Evolutionary conservation across 2,797 vertebrate species (phyloP), one percentile per base, ranked within the genome.

Genomic region (Molothrus ater): DNA sequence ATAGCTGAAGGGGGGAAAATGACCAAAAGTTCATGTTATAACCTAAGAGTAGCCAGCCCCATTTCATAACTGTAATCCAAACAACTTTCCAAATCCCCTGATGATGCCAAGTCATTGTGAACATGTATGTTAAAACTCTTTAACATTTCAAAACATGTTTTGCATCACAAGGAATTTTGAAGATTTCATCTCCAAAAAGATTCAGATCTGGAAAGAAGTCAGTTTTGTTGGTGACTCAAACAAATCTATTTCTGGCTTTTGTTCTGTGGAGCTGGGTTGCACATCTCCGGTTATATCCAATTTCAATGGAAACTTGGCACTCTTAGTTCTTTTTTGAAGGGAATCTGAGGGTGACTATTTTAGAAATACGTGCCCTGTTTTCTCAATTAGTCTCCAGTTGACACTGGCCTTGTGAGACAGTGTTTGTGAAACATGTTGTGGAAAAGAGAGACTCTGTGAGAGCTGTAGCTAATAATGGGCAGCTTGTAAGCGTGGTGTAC

Each of bases 291-390:
- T 88, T 89, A 65, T 65, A 79, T 88, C 50, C 21, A 28, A 2
- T 88, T 92, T 86, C 89, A 93, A 6, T 90, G 73, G 85, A 93
- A 97, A 94, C 87, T 94, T 96, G 91, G 82, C 89, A 88, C 53
- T 45, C 48, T 14, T n/a, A 53, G 36, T 56, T 72, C 54, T 81
- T 73, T 91, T 60, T 45, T 9, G 16, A 90, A 79, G 76, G 68
- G 66, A 86, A 75, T 80, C 65, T 86, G 82, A 94, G 74, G 86
- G 74, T 54, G 22, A 40, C 75, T 93, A 11, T 81, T 93, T 93
- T 88, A 56, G 82, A 92, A 94, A 82, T 76, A 32, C 4, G 31
- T 20, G 36, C 76, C 80, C 25, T 92, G 50, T 90, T 93, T 96
- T 86, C 80, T 90, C 69, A 66, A 31, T 94, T 89, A 88, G 59